These are phyloP conservation scores for Thymallus thymallus DNA, from an alignment of 2,113 vertebrate species.

Conservation along the genomic window DNA sequence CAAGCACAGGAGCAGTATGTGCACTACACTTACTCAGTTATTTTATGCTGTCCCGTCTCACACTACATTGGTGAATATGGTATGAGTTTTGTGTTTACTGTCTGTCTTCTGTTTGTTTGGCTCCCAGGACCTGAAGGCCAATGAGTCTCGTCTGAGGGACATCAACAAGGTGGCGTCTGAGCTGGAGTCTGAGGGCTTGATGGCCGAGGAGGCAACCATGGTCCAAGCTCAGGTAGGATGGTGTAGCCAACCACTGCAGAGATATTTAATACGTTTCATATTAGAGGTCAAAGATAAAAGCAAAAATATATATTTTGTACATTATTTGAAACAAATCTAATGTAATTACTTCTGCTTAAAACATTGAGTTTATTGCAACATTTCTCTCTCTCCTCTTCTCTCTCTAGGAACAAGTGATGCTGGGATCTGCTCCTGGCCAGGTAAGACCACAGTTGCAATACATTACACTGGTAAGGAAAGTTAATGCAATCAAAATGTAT, in stretches of 20 bases:
- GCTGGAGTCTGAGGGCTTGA: slow-evolving; percentile 94
- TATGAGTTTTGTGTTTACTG: no score
- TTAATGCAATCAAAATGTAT: no score
- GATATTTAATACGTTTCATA: no score
- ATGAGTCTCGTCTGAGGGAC: slow-evolving; percentile 95
- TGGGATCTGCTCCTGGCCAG: slow-evolving; percentile 76
- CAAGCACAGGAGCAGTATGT: no score
- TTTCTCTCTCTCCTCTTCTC: not conserved
- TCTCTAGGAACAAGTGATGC: slow-evolving; percentile 77
- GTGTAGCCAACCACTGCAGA: not conserved
- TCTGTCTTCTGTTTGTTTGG: not conserved
- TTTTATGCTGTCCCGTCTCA: no score
- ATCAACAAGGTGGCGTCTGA: slow-evolving; percentile 96
- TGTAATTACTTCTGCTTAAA: no score
- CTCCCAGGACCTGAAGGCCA: slow-evolving; percentile 91
- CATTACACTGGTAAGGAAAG: not conserved
- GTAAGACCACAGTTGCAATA: slow-evolving; percentile 62
- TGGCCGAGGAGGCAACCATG: slow-evolving; percentile 91
- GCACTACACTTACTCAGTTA: not conserved
- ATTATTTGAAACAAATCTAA: not conserved
- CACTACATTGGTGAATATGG: no score
- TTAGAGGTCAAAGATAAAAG: no score
- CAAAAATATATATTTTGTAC: not conserved
- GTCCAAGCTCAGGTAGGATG: slow-evolving; percentile 86
- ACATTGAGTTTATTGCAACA: no score